Percentiles rank a stretch among this genome's conserved stretches.
phyloP scores from a whole-genome alignment of 2,113 vertebrate genomes.

The Burhinus bistriatus region DNA sequence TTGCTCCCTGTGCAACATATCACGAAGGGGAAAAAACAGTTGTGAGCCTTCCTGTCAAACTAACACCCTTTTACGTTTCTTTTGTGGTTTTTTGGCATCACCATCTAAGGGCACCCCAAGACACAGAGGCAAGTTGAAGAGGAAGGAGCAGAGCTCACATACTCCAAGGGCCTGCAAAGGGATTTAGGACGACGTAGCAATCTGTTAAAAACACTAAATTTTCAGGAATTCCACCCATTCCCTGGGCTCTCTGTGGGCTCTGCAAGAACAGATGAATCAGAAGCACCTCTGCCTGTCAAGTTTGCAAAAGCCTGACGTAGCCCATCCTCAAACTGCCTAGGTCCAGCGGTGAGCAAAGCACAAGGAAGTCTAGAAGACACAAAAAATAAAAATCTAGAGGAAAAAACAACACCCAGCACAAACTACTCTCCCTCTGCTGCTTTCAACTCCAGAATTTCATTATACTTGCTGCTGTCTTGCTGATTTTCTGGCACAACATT shows the following conservation, averaged over 20 bases:
- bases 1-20: neutral
- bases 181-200: neutral
- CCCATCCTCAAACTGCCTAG: neutral
- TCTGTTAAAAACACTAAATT: neutral
- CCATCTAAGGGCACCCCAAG: neutral
- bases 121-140: neutral
- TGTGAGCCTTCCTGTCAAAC: neutral
- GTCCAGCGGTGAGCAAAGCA: neutral
- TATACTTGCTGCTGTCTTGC: neutral
- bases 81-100: neutral
- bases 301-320: neutral
- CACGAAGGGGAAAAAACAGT: neutral
- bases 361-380: neutral
- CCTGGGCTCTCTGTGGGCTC: neutral
- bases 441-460: neutral
- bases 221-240: neutral
- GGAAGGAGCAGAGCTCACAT: neutral
- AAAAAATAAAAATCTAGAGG: neutral
- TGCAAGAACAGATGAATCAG: neutral
- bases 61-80: neutral
- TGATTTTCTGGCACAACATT: neutral
- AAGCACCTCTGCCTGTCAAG: neutral
- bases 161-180: neutral
- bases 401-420: neutral
- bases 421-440: neutral